Conservation (phyloP, 2,888 invertebrate species). For the Megalurothrips usitatus region DNA sequence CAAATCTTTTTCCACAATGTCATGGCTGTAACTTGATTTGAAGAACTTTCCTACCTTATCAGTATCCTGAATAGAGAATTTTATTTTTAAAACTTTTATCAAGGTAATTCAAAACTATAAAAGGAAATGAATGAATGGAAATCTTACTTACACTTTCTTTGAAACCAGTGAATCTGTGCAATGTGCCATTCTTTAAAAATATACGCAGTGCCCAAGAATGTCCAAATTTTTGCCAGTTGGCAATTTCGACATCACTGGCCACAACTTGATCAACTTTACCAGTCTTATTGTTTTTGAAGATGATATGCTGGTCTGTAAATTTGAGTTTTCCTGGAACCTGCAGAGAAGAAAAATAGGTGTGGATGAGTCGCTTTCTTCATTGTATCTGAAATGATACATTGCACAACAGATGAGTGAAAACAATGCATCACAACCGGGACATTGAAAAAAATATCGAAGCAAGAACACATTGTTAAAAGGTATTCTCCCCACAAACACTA, state of each 20-base stretch:
- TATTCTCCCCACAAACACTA: too few species aligned
- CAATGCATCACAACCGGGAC: too few species aligned
- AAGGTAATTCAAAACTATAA: constrained; percentile 15
- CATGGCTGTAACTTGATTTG: constrained; percentile 72
- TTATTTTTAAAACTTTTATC: neutral
- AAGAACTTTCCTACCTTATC: constrained; percentile 91
- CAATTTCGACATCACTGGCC: constrained; percentile 78
- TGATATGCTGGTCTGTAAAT: constrained; percentile 81
- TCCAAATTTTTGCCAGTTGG: constrained; percentile 89
- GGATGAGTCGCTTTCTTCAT: neutral
- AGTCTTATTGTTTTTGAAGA: constrained; percentile 93
- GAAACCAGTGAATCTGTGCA: constrained; percentile 91
- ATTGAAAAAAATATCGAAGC: too few species aligned
- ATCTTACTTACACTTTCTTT: constrained; percentile 67
- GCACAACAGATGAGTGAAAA: too few species aligned
- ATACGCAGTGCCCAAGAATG: constrained; percentile 85
- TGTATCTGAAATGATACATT: too few species aligned
- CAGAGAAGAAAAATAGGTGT: constrained; percentile 39
- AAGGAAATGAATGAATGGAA: constrained; percentile 29
- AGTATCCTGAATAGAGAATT: constrained; percentile 62
- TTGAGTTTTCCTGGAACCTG: constrained; percentile 89
- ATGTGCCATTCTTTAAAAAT: constrained; percentile 80
- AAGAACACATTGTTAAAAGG: too few species aligned
- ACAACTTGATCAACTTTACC: constrained; percentile 92
- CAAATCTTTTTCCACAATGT: constrained; percentile 85